Percentiles rank a stretch among this genome's conserved stretches.
These are phyloP conservation scores for Drosophila prosaltans DNA, from an alignment of 1,140 invertebrate species.

Conservation along the genomic window DNA sequence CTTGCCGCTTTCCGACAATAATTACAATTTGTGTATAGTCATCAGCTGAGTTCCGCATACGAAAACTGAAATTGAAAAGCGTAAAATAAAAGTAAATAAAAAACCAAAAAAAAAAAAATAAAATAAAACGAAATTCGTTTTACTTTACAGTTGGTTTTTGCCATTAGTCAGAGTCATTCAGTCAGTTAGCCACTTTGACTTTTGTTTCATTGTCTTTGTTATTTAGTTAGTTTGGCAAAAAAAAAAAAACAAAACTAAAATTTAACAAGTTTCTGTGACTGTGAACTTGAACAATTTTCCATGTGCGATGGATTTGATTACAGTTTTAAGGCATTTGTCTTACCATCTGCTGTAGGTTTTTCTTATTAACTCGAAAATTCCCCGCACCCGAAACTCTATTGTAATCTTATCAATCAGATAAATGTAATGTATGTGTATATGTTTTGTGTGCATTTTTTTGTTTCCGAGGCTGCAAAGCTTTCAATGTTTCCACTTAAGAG, in stretches of 20 bases:
- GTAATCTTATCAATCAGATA: constrained; percentile 2
- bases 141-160: background rate
- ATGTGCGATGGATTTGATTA: background rate
- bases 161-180: background rate
- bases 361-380: background rate
- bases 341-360: too few relatives aligned
- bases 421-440: background rate
- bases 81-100: background rate
- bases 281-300: constrained; percentile 38
- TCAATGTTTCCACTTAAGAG: background rate
- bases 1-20: constrained; percentile 10
- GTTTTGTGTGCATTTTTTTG: background rate
- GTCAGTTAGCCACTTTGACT: too few relatives aligned
- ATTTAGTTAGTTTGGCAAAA: too few relatives aligned
- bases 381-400: background rate
- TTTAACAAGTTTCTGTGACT: constrained; percentile 22
- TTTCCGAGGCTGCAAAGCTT: constrained; percentile 5
- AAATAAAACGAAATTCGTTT: constrained; percentile 20
- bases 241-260: too few relatives aligned
- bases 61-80: constrained; percentile 9
- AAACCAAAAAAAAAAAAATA: background rate
- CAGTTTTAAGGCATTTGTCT: too few relatives aligned
- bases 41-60: constrained; percentile 33
- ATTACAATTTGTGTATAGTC: constrained; percentile 14
- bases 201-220: too few relatives aligned